Conservation (phyloP, 1,140 invertebrate species). For the Bombus confusus region DNA sequence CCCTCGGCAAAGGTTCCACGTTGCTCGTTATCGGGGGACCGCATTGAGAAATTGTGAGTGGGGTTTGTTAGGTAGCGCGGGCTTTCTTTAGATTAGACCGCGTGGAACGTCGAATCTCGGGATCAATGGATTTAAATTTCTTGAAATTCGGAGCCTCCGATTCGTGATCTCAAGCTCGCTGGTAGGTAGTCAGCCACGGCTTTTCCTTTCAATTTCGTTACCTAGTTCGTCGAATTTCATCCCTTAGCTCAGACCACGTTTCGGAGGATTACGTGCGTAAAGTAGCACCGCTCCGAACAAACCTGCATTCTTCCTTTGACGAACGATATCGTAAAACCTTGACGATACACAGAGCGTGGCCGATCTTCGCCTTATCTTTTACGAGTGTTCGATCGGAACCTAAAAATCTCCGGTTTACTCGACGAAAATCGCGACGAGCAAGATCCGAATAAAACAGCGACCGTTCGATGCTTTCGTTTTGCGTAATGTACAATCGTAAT, state of each 20-base stretch:
- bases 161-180: neutral
- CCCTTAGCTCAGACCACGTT: no score
- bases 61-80: neutral
- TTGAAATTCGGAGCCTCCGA: neutral
- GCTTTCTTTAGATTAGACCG: neutral
- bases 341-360: no score
- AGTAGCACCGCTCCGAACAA: neutral
- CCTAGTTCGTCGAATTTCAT: conserved; percentile 14
- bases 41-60: neutral
- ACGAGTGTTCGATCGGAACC: neutral
- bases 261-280: neutral
- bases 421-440: neutral
- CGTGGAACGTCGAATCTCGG: neutral
- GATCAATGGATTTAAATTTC: neutral
- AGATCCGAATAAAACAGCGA: neutral
- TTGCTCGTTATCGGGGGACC: neutral
- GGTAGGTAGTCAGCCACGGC: neutral
- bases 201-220: conserved; percentile 45
- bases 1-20: neutral
- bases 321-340: conserved; percentile 69
- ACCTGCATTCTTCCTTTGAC: conserved; percentile 61
- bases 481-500: neutral
- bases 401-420: no score
- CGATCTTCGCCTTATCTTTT: neutral
- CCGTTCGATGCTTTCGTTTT: neutral